Evolutionary conservation across 2,113 vertebrate species (phyloP), one percentile per base, ranked within the genome.

Genomic region (Oreotrochilus melanogaster): DNA sequence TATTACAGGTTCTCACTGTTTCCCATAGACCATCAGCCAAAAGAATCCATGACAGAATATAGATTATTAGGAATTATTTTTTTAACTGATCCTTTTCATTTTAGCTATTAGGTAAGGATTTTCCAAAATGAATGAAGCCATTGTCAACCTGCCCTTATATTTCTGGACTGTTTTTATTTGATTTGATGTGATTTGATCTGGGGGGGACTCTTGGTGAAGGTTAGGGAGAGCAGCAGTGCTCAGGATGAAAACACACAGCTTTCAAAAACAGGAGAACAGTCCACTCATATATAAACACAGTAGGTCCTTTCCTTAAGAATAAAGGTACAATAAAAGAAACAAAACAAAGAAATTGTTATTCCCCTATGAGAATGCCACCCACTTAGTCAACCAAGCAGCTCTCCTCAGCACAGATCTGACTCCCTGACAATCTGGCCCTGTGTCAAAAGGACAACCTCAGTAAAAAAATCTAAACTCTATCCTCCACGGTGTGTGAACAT

Each of bases 321-420:
- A 75, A 95, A 94, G 78, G 31, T 56, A 58, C 69, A 76, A 95
- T 94, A 80, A 93, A 93, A 66, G 42, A 87, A 96, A 89, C n/a
- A 93, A 81, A 91, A 91, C 87, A 96, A 96, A 95, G 95, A 94
- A 93, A 92, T 94, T 95, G 83, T 74, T 97, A 73, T 95, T 93
- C 3, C 0, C 27, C 56, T 80, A 31, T 66, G 23, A 83, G 86
- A 95, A 94, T 94, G 75, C 95, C 95, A 97, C 95, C 95, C 95
- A 96, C 96, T 54, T 35, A 96, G 96, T 79, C 93, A 96, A 43
- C 57, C 70, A 94, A 78, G 35, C 43, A 87, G 75, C 42, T 70
- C 62, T 86, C 74, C 37, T 31, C 58, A 83, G 78, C 30, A 65
- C 1, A 86, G 81, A 82, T 39, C 39, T 51, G 66, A 53, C 66